A percentile compares a stretch with the other conserved stretches of the same genome.
These are phyloP conservation scores for Ornithoptera priamus DNA, from an alignment of 2,888 invertebrate species.

Conservation along the genomic window DNA sequence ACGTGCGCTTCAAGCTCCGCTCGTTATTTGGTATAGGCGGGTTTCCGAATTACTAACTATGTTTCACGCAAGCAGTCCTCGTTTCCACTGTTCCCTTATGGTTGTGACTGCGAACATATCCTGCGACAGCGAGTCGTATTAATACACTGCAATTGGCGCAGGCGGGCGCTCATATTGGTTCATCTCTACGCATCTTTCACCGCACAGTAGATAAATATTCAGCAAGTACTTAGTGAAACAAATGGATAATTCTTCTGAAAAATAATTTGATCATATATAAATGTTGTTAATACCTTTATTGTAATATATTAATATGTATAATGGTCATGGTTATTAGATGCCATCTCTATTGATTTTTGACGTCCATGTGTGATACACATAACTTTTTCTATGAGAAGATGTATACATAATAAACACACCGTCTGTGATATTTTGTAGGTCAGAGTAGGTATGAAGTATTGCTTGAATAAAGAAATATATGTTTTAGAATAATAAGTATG, in stretches of 20 bases:
- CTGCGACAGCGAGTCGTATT: slow-evolving; percentile 37
- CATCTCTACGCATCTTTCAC: slow-evolving; percentile 36
- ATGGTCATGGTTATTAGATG: slow-evolving; percentile 71
- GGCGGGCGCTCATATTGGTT: slow-evolving; percentile 34
- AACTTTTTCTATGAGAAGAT: slow-evolving; percentile 78
- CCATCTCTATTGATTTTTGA: slow-evolving; percentile 76
- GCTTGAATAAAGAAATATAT: slow-evolving; percentile 75
- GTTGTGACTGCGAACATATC: slow-evolving; percentile 79
- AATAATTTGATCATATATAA: slow-evolving; percentile 66
- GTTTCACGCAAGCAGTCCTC: slow-evolving; percentile 53
- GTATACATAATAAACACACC: slow-evolving; percentile 80
- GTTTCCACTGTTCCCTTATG: slow-evolving; percentile 54
- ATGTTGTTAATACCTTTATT: slow-evolving; percentile 58
- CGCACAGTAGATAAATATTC: slow-evolving; percentile 35
- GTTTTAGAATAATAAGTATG: slow-evolving; percentile 73
- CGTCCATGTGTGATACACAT: slow-evolving; percentile 79
- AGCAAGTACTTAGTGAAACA: slow-evolving; percentile 49
- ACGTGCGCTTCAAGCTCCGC: slow-evolving; percentile 63
- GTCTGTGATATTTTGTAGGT: slow-evolving; percentile 81
- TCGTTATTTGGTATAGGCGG: slow-evolving; percentile 54
- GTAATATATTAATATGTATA: slow-evolving; percentile 60
- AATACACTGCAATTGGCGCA: slow-evolving; percentile 35
- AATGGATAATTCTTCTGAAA: slow-evolving; percentile 68
- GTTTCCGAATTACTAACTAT: slow-evolving; percentile 42
- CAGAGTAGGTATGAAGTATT: slow-evolving; percentile 76